Evolutionary conservation across 2,113 vertebrate species (phyloP), one percentile per base, ranked within the genome.

Genomic region (Engraulis encrasicolus): DNA sequence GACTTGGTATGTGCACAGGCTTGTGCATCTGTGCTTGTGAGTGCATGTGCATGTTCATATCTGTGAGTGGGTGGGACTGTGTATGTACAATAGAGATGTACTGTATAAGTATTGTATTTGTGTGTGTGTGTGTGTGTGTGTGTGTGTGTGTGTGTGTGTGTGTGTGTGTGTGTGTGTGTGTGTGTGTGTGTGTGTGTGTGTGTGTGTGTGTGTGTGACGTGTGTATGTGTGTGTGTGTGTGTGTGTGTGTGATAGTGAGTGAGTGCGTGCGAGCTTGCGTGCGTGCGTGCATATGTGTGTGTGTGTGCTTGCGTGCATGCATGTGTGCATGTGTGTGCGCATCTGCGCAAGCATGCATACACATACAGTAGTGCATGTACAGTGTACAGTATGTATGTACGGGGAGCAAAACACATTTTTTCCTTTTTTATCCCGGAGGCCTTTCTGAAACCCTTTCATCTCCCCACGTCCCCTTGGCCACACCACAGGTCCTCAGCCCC

Each of bases 381-480:
- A n/a, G n/a, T n/a, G n/a, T n/a, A n/a, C n/a, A n/a, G n/a, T n/a
- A n/a, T n/a, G n/a, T n/a, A n/a, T n/a, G n/a, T n/a, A n/a, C n/a
- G n/a, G n/a, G n/a, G n/a, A n/a, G n/a, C n/a, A n/a, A n/a, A n/a
- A n/a, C n/a, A n/a, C n/a, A n/a, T n/a, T n/a, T n/a, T 23, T 74
- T 74, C 66, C 66, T 31, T 14, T 31, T 74, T 74, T 74, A 74
- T 74, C 66, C 66, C 31, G 2, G 27, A 74, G 31, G 66, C 23
- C 66, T 74, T 34, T 74, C 66, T 74, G 27, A 71, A 71, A 14
- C 61, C 61, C 61, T 71, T 71, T 34, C 61, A 71, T 71, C 61
- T 71, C 61, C 27, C 27, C 14, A 14, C 31, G 23, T 23, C 23
- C 27, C 66, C 66, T n/a, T 34, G 66, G 66, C 34, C 27, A 74